These are phyloP conservation scores for Chelonus formosanus DNA, from an alignment of 2,888 invertebrate genomes.

Conservation along the genomic window DNA sequence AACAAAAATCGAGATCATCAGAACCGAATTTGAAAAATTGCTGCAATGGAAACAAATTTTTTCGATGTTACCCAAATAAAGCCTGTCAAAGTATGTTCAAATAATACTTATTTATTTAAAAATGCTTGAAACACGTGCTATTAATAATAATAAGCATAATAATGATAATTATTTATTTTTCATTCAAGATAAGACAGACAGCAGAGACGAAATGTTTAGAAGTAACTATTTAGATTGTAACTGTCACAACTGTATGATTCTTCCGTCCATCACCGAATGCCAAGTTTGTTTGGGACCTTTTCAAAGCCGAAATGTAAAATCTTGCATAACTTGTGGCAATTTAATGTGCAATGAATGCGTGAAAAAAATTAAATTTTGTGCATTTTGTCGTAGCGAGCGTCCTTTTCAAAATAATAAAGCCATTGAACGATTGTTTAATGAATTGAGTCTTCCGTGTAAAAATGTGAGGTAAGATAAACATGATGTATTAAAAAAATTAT, in stretches of 20 bases:
- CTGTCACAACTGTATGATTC: slow-evolving; percentile 47
- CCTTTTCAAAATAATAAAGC: slow-evolving; percentile 48
- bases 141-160: too few species aligned
- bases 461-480: slow-evolving; percentile 44
- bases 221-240: slow-evolving; percentile 32
- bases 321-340: slow-evolving; percentile 50
- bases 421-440: slow-evolving; percentile 48
- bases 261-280: slow-evolving; percentile 47
- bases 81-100: too few species aligned
- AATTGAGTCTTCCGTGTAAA: slow-evolving; percentile 49
- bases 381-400: slow-evolving; percentile 47
- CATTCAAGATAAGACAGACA: too few species aligned
- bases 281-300: slow-evolving; percentile 50
- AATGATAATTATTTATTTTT: too few species aligned
- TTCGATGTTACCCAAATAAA: too few species aligned
- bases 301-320: slow-evolving; percentile 44
- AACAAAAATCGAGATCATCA: neutral
- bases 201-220: too few species aligned
- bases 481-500: too few species aligned
- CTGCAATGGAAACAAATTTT: neutral
- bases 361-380: slow-evolving; percentile 43
- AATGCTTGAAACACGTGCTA: too few species aligned
- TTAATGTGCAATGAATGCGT: slow-evolving; percentile 41
- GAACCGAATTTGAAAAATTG: neutral
- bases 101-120: too few species aligned